Evolutionary conservation across 2,113 vertebrate genomes (phyloP), one percentile per base, ranked within the genome.

Genomic region (Nibea coibor): DNA sequence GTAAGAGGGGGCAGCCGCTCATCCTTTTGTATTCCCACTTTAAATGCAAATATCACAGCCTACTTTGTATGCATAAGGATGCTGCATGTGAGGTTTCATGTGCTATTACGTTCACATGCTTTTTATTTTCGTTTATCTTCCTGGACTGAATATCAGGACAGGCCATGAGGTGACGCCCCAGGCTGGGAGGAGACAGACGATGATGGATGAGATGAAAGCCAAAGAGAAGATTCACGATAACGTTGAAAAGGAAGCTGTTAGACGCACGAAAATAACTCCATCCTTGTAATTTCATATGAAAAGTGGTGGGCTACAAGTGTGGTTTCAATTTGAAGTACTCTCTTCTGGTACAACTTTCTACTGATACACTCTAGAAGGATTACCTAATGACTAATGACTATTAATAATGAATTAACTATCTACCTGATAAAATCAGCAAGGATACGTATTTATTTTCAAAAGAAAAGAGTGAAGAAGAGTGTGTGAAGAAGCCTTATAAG

Each of bases 181-280:
- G 39, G n/a, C 0, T 4, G 1, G 4, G 61, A 56, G 24, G 62
- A 56, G 35, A 43, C 16, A 1, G 73, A 11, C 3, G 4, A 57
- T 58, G 26, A 77, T 42, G 59, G 26, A 50, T 19, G 42, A 58
- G 24, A 57, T 66, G 19, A 66, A 67, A 66, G 39, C 22, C 17
- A 54, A 64, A 43, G n/a, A 47, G 43, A 22, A 17, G 63, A 76
- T 14, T 56, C 17, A 47, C 5, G 24, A 65, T 57, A 24, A 35
- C 22, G 54, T 68, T 68, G 19, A 77, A 68, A 68, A 45, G 43
- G 56, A 39, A 45, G 45, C 16, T 69, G 56, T 6, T 51, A 51
- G 19, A 51, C 3, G 4, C 64, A 51, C 53, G 39, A 10, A 19
- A n/a, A 39, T 39, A 39, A 9, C 35, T 39, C 35, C 4, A 6